phyloP scores from a whole-genome alignment of 2,888 invertebrate genomes.

The Cremastinae sp. region DNA sequence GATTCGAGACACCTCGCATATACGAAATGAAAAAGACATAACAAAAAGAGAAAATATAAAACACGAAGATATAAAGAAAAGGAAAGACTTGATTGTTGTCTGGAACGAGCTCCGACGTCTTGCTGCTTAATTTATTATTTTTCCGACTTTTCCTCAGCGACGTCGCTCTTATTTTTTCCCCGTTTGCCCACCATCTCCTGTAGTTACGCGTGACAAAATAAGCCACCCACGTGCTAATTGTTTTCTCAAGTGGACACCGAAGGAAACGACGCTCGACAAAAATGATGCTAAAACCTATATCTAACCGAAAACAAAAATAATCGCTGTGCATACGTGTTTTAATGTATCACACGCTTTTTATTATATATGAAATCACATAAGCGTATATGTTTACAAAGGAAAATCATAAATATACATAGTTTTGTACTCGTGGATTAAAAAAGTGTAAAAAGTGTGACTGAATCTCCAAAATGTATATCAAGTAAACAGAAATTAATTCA shows the following conservation, averaged over 20 bases:
- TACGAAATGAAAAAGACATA: neutral
- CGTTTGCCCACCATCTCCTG: neutral
- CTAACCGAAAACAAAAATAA: neutral
- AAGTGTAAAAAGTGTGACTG: conserved; percentile 42
- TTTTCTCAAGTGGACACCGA: neutral
- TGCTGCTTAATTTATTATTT: conserved; percentile 1
- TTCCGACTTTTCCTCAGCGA: neutral
- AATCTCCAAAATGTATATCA: conserved; percentile 23
- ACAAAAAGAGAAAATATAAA: neutral
- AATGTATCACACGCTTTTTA: neutral
- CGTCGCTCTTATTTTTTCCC: conserved; percentile 1
- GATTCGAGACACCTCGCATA: too few relatives aligned
- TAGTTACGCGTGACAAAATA: neutral
- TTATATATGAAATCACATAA: conserved; percentile 14
- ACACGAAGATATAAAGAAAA: conserved; percentile 2
- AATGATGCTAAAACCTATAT: neutral
- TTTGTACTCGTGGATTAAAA: conserved; percentile 53
- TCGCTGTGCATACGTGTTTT: conserved; percentile 21
- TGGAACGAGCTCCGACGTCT: neutral
- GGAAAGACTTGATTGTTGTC: conserved; percentile 14
- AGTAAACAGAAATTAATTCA: conserved; percentile 13
- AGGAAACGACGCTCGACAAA: neutral
- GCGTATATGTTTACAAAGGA: conserved; percentile 22
- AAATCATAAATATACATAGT: conserved; percentile 47
- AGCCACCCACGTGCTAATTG: conserved; percentile 10